Percentiles rank a stretch among this genome's conserved stretches.
Conservation (phyloP, 1,140 invertebrate genomes). For the Platyura marginata region DNA sequence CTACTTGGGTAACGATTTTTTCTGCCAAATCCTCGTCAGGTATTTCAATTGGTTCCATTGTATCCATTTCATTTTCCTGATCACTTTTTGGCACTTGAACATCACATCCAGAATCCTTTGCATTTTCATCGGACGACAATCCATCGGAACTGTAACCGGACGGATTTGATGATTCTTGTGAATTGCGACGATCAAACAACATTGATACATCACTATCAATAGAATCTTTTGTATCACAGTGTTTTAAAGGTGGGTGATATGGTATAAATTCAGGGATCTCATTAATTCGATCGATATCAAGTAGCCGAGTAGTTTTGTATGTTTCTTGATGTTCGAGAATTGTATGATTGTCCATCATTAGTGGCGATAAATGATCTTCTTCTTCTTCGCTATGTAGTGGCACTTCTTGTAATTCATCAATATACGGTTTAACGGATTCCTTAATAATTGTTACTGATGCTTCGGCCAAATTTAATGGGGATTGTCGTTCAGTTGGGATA, state of each 20-base stretch:
- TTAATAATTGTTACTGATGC: neutral
- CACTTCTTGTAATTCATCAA: conserved; percentile 1
- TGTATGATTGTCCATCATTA: conserved; percentile 21
- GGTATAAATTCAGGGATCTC: conserved; percentile 8
- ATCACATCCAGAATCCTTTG: conserved; percentile 45
- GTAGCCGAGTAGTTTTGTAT: conserved; percentile 5
- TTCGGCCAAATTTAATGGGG: neutral
- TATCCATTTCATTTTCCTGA: conserved; percentile 12
- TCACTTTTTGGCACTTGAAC: conserved; percentile 12
- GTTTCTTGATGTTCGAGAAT: conserved; percentile 1
- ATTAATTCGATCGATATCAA: conserved; percentile 18
- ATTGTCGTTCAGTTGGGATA: neutral
- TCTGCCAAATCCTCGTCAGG: conserved; percentile 54
- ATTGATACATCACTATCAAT: conserved; percentile 41
- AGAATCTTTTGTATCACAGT: conserved; percentile 37
- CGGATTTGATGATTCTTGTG: conserved; percentile 18
- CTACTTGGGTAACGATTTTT: conserved; percentile 66
- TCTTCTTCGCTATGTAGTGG: conserved; percentile 10
- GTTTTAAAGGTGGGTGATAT: neutral
- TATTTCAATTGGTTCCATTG: conserved; percentile 11
- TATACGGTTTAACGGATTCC: neutral
- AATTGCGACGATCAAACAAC: conserved; percentile 29
- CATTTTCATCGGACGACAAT: conserved; percentile 28
- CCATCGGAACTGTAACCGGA: conserved; percentile 23
- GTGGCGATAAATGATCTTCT: conserved; percentile 20